Percentiles rank a stretch among this genome's conserved stretches.
These are phyloP conservation scores for Drosophila formosana DNA, from an alignment of 2,888 invertebrate species.

Conservation along the genomic window DNA sequence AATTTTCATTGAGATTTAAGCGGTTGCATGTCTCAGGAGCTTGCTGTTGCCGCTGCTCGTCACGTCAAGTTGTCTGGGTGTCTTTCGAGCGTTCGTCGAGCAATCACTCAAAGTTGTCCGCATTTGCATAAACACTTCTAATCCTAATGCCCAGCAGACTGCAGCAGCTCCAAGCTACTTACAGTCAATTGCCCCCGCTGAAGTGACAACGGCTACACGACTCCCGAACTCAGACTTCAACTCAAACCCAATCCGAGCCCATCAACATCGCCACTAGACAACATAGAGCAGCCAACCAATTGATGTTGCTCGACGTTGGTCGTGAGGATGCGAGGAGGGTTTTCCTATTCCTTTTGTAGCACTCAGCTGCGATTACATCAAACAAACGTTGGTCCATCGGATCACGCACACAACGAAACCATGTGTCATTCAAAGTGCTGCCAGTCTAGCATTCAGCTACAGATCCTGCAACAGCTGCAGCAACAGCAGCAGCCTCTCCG, in stretches of 20 bases:
- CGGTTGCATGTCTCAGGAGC: constrained; percentile 29
- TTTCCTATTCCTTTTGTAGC: constrained; percentile 42
- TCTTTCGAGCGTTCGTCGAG: constrained; percentile 40
- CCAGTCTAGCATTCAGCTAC: constrained; percentile 2
- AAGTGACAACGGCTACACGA: constrained; percentile 54
- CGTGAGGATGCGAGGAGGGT: not conserved
- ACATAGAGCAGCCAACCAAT: constrained; percentile 40
- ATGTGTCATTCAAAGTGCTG: constrained; percentile 49
- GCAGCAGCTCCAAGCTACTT: constrained; percentile 65
- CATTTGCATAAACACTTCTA: constrained; percentile 78
- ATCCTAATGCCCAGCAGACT: constrained; percentile 71
- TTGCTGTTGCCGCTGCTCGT: constrained; percentile 7
- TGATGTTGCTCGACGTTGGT: constrained; percentile 43
- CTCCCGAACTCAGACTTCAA: constrained; percentile 7
- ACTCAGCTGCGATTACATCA: constrained; percentile 64
- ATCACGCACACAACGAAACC: constrained; percentile 47
- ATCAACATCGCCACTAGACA: constrained; percentile 43
- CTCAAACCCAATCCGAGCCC: constrained; percentile 21
- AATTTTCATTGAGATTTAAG: constrained; percentile 52
- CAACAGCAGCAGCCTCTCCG: constrained; percentile 28
- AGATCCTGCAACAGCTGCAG: constrained; percentile 8
- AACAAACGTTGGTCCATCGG: constrained; percentile 62
- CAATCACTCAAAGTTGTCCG: constrained; percentile 74
- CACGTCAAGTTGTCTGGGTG: constrained; percentile 24
- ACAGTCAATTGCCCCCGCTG: constrained; percentile 65